phyloP scores from a whole-genome alignment of 2,888 invertebrate genomes.

The Phyto melanocephala region DNA sequence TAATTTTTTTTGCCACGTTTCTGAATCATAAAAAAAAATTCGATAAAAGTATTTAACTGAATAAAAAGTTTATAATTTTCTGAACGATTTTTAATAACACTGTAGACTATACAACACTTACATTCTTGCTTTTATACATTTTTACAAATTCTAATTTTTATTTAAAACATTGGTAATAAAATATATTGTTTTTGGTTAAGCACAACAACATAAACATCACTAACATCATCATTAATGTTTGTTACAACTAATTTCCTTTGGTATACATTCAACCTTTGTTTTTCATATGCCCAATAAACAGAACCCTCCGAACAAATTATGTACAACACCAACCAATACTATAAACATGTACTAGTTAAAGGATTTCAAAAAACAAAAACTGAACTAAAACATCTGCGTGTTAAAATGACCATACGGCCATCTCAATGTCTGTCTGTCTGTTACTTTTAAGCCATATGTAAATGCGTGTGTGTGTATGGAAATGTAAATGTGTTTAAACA shows the following conservation, averaged over 20 bases:
- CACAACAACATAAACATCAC: neutral
- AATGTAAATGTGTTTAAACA: neutral
- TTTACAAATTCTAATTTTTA: neutral
- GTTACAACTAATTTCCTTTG: constrained; percentile 1
- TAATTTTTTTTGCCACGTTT: too few relatives aligned
- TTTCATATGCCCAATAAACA: constrained; percentile 1
- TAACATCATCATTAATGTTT: neutral
- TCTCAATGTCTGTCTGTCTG: too few relatives aligned
- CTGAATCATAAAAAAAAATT: too few relatives aligned
- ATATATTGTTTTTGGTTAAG: neutral
- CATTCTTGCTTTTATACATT: neutral
- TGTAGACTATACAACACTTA: neutral
- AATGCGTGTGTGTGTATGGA: neutral
- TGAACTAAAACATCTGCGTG: constrained; percentile 34
- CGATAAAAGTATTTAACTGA: too few relatives aligned
- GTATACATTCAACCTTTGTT: neutral
- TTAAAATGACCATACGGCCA: neutral
- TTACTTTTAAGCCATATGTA: neutral
- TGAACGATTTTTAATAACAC: neutral
- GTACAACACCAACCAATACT: neutral
- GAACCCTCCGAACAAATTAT: neutral
- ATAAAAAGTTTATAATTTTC: neutral
- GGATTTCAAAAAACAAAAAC: neutral
- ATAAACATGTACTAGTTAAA: neutral
- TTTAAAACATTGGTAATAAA: neutral